phyloP scores from a whole-genome alignment of 2,888 invertebrate species.

The Sepioteuthis lessoniana region DNA sequence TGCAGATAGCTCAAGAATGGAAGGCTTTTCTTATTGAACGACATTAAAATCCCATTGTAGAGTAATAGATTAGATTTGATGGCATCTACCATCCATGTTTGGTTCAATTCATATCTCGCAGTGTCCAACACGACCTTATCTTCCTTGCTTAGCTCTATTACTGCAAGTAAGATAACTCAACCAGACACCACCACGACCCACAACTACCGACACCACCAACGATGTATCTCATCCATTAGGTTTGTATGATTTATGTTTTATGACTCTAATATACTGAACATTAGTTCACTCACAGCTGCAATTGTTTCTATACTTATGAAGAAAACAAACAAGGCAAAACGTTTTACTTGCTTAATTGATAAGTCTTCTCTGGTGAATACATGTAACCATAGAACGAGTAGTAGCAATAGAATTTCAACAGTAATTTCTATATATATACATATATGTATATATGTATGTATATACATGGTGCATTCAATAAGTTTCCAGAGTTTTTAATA shows the following conservation, averaged over 20 bases:
- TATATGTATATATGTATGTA: too few species aligned
- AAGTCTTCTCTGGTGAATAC: too few species aligned
- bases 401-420: too few species aligned
- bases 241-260: background rate
- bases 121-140: background rate
- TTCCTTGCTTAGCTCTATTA: constrained; percentile 3
- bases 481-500: too few species aligned
- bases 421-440: too few species aligned
- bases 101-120: background rate
- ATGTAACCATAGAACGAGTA: too few species aligned
- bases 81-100: background rate
- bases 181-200: background rate
- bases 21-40: background rate
- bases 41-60: constrained; percentile 33
- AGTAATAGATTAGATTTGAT: constrained; percentile 13
- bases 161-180: background rate
- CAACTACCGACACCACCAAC: background rate
- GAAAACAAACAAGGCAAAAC: background rate
- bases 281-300: background rate
- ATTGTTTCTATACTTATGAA: background rate
- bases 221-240: background rate
- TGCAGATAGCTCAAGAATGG: background rate
- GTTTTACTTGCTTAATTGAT: background rate
- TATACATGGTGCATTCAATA: too few species aligned
- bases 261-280: background rate